Conservation (phyloP, 2,888 invertebrate species). For the Flexamia atlantica region DNA sequence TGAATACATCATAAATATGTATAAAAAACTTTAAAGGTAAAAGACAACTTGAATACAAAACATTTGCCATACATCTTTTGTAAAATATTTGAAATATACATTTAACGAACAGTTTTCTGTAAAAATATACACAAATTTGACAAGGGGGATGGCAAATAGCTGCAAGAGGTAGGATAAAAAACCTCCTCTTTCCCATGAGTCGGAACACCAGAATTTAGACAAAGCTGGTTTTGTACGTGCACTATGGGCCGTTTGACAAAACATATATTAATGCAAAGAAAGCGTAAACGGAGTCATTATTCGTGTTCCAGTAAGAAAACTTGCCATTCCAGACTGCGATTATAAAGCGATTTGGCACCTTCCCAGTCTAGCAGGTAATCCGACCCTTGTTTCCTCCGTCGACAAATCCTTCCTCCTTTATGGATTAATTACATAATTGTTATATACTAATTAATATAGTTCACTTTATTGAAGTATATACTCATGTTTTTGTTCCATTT, state of each 20-base stretch:
- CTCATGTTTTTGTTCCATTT: too few relatives aligned
- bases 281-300: not conserved
- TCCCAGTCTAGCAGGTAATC: not conserved
- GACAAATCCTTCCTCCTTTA: not conserved
- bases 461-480: too few relatives aligned
- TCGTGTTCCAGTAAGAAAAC: not conserved
- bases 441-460: not conserved
- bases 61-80: too few relatives aligned
- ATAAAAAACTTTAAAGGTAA: too few relatives aligned
- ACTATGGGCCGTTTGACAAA: not conserved
- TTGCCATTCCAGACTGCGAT: not conserved
- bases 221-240: not conserved
- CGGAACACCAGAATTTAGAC: not conserved
- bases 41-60: too few relatives aligned
- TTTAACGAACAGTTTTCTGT: too few relatives aligned
- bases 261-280: not conserved
- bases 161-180: too few relatives aligned
- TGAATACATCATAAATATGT: too few relatives aligned
- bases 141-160: too few relatives aligned
- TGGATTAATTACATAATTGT: not conserved
- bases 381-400: not conserved
- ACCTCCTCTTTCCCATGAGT: too few relatives aligned
- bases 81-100: too few relatives aligned
- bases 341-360: constrained; percentile 11
- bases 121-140: too few relatives aligned